These are phyloP conservation scores for Cryptotermes secundus DNA, from an alignment of 1,140 invertebrate species.

Conservation along the genomic window DNA sequence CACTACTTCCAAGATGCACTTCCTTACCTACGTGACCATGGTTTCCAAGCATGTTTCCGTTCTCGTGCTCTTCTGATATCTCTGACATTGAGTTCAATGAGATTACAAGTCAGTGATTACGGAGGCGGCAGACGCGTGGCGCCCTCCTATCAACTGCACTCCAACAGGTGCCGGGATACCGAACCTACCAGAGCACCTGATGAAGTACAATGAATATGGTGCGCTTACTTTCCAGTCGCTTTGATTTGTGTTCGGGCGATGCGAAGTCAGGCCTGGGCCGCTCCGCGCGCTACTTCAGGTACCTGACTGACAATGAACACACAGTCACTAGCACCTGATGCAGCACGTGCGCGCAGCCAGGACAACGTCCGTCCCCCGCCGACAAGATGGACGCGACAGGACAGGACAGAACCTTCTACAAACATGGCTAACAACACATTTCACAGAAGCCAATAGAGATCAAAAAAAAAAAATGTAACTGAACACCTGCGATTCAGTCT, in stretches of 20 bases:
- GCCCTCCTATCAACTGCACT: slow-evolving; percentile 74
- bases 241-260: neutral
- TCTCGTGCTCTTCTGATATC: no score
- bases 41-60: no score
- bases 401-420: no score
- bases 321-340: slow-evolving; percentile 69
- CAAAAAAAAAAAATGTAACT: no score
- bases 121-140: no score
- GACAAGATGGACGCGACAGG: no score
- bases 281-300: slow-evolving; percentile 96
- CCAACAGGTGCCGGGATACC: slow-evolving; percentile 90
- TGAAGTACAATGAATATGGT: slow-evolving; percentile 96
- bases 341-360: slow-evolving; percentile 62
- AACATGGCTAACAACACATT: no score
- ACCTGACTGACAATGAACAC: slow-evolving; percentile 77
- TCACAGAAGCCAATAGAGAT: neutral
- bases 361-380: neutral
- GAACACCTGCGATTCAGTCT: no score
- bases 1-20: no score
- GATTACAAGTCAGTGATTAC: no score
- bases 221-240: neutral
- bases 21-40: no score
- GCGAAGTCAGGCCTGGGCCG: slow-evolving; percentile 44
- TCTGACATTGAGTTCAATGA: no score
- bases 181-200: slow-evolving; percentile 93